These are phyloP conservation scores for Progne subis DNA, from an alignment of 2,113 vertebrate genomes.

Conservation along the genomic window DNA sequence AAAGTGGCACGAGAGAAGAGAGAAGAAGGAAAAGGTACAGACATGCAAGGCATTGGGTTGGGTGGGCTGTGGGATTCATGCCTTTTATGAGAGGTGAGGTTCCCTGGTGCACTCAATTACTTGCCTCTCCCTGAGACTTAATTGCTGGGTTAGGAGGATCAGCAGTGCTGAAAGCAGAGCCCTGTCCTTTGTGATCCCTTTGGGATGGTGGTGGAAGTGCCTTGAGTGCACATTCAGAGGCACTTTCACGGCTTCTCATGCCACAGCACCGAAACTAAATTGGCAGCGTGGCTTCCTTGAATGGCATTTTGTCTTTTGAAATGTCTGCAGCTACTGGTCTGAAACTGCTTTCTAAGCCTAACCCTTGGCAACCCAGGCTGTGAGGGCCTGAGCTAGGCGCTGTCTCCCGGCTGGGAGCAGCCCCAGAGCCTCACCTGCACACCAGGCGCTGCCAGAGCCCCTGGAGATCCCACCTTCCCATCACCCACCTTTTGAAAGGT, in stretches of 20 bases:
- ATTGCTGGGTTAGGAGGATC: background rate
- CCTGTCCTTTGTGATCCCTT: background rate
- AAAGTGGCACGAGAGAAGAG: conserved; percentile 61
- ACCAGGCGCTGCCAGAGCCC: background rate
- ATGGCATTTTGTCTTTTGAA: background rate
- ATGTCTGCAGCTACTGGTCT: background rate
- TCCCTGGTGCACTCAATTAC: background rate
- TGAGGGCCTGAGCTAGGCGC: background rate
- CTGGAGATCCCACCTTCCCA: background rate
- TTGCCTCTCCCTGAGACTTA: background rate
- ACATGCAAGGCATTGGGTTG: background rate
- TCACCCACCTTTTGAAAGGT: accelerated
- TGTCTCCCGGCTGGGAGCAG: background rate
- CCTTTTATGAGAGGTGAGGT: background rate
- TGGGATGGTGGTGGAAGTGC: accelerated
- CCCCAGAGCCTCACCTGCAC: background rate
- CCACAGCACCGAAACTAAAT: accelerated
- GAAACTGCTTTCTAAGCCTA: background rate
- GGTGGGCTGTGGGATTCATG: background rate
- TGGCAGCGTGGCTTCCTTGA: background rate
- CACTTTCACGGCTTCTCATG: background rate
- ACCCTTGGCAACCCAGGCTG: background rate
- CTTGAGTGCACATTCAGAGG: background rate
- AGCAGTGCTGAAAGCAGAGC: background rate
- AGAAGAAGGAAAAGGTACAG: conserved; percentile 79